Conservation (phyloP, 2,797 vertebrate species). For the Sphenopsis melanotis region DNA sequence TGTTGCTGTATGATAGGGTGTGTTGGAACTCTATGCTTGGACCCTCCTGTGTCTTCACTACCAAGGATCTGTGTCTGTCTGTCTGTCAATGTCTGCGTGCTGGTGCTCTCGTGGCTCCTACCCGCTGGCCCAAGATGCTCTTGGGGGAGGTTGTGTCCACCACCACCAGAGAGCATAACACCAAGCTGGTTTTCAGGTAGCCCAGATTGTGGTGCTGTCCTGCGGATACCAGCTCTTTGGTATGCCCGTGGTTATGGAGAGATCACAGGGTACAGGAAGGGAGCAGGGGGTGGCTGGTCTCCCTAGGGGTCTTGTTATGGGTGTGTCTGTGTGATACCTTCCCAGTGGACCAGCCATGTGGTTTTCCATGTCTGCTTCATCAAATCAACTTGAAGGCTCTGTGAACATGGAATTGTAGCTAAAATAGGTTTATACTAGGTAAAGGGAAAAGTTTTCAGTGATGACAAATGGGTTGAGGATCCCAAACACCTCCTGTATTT, state of each 20-base stretch:
- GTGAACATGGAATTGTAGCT: not conserved
- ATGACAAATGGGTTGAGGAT: not conserved
- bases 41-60: not conserved
- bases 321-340: not conserved
- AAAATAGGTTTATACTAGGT: not conserved
- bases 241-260: not conserved
- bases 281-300: not conserved
- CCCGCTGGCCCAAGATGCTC: not conserved
- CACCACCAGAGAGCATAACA: not conserved
- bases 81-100: not conserved
- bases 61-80: not conserved
- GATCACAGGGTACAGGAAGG: too few relatives aligned
- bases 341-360: not conserved
- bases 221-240: not conserved
- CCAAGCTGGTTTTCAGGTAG: not conserved
- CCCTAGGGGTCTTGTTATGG: not conserved
- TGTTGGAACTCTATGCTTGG: not conserved
- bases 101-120: not conserved
- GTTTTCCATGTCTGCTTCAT: not conserved
- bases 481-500: not conserved
- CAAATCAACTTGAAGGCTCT: not conserved
- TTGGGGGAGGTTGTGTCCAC: not conserved
- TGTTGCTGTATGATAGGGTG: accelerated
- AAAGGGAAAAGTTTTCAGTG: not conserved
- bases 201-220: not conserved